phyloP scores from a whole-genome alignment of 2,888 invertebrate genomes.

The Cotesia congregata region DNA sequence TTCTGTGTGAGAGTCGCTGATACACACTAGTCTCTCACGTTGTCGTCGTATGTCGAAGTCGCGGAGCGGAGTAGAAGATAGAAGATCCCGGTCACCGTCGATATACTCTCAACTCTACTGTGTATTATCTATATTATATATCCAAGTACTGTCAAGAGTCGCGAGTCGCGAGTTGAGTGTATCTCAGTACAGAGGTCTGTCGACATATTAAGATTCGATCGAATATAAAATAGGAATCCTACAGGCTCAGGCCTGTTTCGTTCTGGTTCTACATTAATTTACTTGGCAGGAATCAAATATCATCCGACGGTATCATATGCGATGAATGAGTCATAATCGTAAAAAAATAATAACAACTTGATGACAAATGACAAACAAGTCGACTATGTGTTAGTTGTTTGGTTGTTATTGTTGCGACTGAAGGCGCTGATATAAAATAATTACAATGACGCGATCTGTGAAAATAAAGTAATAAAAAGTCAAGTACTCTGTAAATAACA shows the following conservation, averaged over 20 bases:
- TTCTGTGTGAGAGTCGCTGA: neutral
- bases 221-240: too few relatives aligned
- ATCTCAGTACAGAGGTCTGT: too few relatives aligned
- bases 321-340: neutral
- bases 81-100: too few relatives aligned
- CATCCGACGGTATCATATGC: too few relatives aligned
- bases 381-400: neutral
- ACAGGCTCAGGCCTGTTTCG: too few relatives aligned
- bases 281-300: too few relatives aligned
- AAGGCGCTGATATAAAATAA: neutral
- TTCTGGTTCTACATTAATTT: too few relatives aligned
- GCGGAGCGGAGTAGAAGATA: neutral
- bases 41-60: neutral
- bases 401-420: too few relatives aligned
- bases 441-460: neutral
- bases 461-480: too few relatives aligned
- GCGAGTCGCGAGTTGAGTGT: neutral
- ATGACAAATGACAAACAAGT: neutral
- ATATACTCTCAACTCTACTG: too few relatives aligned
- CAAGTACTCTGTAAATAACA: too few relatives aligned
- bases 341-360: neutral
- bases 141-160: neutral
- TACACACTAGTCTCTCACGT: neutral
- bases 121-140: neutral
- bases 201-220: too few relatives aligned